phyloP scores from a whole-genome alignment of 2,888 invertebrate genomes.

The Drosophila rellima region DNA sequence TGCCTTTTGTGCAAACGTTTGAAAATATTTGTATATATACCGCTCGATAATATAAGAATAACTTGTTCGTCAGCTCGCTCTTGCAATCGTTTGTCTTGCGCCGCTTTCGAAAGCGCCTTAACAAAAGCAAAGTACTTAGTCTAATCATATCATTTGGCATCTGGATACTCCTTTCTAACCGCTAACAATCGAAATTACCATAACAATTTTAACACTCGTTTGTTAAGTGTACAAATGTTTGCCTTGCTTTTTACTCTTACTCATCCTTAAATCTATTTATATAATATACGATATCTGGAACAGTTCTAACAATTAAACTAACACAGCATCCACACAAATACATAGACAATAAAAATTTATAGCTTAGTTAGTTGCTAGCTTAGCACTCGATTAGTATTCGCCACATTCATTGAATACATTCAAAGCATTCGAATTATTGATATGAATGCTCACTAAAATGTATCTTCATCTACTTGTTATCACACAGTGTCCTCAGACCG shows the following conservation, averaged over 20 bases:
- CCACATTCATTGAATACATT: slow-evolving; percentile 44
- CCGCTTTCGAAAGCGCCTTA: slow-evolving; percentile 47
- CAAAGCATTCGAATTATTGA: background rate
- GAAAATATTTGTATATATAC: slow-evolving; percentile 19
- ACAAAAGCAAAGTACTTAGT: slow-evolving; percentile 18
- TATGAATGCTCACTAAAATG: background rate
- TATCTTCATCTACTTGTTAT: background rate
- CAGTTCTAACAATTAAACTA: slow-evolving; percentile 26
- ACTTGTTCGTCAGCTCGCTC: slow-evolving; percentile 21
- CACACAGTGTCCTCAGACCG: slow-evolving; percentile 63
- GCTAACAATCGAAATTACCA: slow-evolving; percentile 15
- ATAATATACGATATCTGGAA: slow-evolving; percentile 11
- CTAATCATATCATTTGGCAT: slow-evolving; percentile 34
- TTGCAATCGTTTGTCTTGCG: slow-evolving; percentile 52
- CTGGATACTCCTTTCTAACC: slow-evolving; percentile 27
- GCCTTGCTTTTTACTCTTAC: slow-evolving; percentile 58
- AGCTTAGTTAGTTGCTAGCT: slow-evolving; percentile 71
- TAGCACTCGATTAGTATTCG: slow-evolving; percentile 53
- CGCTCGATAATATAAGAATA: background rate
- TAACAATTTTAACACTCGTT: slow-evolving; percentile 35
- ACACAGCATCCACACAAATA: slow-evolving; percentile 30
- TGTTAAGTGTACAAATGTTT: slow-evolving; percentile 72
- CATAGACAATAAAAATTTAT: slow-evolving; percentile 49
- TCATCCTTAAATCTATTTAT: slow-evolving; percentile 23
- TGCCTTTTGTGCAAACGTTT: slow-evolving; percentile 55